A percentile compares a stretch with the other conserved stretches of the same genome.
Conservation (phyloP, 2,797 vertebrate genomes). For the Chrysocyon brachyurus region DNA sequence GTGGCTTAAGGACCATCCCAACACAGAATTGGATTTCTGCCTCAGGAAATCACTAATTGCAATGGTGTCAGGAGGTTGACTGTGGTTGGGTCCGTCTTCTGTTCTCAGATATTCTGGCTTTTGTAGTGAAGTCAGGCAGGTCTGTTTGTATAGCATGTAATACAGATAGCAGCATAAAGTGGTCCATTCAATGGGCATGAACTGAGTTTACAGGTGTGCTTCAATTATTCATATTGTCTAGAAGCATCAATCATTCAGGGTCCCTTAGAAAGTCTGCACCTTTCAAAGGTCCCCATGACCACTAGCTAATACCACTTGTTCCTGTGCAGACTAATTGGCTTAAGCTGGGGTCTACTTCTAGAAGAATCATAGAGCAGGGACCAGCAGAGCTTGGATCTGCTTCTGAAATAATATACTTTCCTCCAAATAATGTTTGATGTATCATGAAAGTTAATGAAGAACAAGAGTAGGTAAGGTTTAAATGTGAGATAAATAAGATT, state of each 20-base stretch:
- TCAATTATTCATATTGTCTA: background rate
- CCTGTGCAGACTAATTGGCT: background rate
- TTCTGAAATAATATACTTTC: constrained; percentile 50
- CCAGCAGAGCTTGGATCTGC: background rate
- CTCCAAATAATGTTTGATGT: background rate
- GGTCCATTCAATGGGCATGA: background rate
- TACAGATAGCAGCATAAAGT: background rate
- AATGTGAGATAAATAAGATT: background rate
- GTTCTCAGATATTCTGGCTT: background rate
- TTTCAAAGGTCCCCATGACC: background rate
- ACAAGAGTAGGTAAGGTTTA: background rate
- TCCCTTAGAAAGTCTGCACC: background rate
- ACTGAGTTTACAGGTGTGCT: background rate
- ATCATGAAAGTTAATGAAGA: background rate
- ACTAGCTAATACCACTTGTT: background rate
- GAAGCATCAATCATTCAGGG: background rate
- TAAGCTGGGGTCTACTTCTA: background rate
- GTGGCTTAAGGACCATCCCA: background rate
- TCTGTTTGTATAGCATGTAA: background rate
- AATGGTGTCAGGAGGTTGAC: background rate
- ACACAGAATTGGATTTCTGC: background rate
- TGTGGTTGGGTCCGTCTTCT: background rate
- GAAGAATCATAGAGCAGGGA: background rate
- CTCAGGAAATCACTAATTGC: background rate
- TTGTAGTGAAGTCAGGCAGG: background rate